Percentiles rank a stretch among this genome's conserved stretches.
Evolutionary conservation across 2,113 vertebrate genomes (phyloP).

Genomic region (Lipophrys pholis): DNA sequence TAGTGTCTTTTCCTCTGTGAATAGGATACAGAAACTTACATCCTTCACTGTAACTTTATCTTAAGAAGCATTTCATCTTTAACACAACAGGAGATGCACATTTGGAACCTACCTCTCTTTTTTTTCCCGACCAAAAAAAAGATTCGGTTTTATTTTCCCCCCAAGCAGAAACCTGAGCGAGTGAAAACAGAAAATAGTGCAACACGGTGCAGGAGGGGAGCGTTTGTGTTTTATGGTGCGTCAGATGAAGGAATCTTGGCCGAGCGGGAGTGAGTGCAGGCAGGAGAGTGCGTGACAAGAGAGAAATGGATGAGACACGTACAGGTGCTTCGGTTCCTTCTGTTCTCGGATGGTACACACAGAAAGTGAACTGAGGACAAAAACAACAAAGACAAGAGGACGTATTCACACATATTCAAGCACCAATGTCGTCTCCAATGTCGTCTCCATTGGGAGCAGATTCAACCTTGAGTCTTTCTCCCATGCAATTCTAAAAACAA

Average conservation of each 20-base stretch:
- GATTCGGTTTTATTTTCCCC: background rate
- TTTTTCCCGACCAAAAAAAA: no score
- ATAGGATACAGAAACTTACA: background rate
- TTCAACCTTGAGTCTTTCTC: no score
- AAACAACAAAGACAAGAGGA: no score
- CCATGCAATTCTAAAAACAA: no score
- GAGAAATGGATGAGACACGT: slow-evolving; percentile 25
- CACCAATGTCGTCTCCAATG: no score
- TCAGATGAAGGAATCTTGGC: slow-evolving; percentile 53
- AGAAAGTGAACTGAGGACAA: no score
- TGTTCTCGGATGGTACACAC: background rate
- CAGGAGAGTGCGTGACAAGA: slow-evolving; percentile 40
- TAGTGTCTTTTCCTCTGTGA: background rate
- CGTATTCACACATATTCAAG: no score
- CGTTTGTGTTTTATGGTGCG: slow-evolving; percentile 23
- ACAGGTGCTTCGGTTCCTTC: slow-evolving; percentile 39
- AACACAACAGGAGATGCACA: background rate
- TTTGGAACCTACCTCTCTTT: background rate
- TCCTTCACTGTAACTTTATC: background rate
- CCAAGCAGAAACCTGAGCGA: slow-evolving; percentile 10
- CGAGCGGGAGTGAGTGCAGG: background rate
- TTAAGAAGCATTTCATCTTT: background rate
- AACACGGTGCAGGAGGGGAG: slow-evolving; percentile 12
- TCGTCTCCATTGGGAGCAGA: no score
- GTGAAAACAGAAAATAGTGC: slow-evolving; percentile 15